Percentiles rank a stretch among this genome's conserved stretches.
phyloP scores from a whole-genome alignment of 2,888 invertebrate species.

The Drosophila histrio region DNA sequence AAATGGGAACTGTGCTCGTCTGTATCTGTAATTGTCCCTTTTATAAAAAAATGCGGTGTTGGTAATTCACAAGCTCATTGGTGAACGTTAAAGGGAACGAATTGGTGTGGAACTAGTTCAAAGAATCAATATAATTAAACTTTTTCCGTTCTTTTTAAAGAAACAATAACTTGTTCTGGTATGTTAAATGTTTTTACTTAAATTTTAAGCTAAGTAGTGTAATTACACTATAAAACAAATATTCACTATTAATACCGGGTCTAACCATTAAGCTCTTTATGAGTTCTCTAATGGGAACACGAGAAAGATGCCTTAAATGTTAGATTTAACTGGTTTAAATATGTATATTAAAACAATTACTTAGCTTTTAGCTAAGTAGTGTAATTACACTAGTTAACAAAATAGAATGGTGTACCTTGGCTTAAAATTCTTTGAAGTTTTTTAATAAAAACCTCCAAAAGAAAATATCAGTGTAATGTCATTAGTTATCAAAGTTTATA shows the following conservation, averaged over 20 bases:
- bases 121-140: neutral
- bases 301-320: no score
- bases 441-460: neutral
- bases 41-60: slow-evolving; percentile 32
- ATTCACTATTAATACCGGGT: no score
- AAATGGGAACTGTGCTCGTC: slow-evolving; percentile 16
- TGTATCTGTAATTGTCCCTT: slow-evolving; percentile 28
- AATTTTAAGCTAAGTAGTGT: neutral
- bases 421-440: neutral
- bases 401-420: neutral
- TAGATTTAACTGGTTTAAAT: no score
- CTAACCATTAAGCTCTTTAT: no score
- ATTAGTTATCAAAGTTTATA: neutral
- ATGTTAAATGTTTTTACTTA: neutral
- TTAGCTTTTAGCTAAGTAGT: no score
- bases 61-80: slow-evolving; percentile 30
- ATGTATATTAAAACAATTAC: no score
- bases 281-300: no score
- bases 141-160: neutral
- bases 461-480: neutral
- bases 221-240: slow-evolving; percentile 4
- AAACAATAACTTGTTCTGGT: neutral
- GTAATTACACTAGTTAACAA: no score
- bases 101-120: slow-evolving; percentile 4
- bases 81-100: neutral